Base-by-base conservation (phyloP, 2,888 invertebrate genomes). In the Rhopalosiphum nymphaeae region DNA sequence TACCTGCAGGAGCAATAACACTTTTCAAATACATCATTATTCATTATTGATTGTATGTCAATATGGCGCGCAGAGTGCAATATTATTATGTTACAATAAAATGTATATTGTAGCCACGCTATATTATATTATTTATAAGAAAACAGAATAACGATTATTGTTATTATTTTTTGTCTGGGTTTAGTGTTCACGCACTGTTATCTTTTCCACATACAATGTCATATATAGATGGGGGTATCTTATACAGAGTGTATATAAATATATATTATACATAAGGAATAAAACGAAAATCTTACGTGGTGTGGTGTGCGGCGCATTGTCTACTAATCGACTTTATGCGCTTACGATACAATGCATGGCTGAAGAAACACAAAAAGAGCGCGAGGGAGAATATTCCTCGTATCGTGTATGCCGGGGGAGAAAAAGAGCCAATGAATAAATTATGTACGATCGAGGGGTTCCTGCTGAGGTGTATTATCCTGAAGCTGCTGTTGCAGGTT, bases 361-460 rank as follows among this genome's bases (percentile, higher is more conserved):
- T 56, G 94, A 87, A 94, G 91, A 86, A 94, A 94, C 87, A 94
- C 84, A 93, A 93, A 93, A 89, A 84, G 89, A 36, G 53, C 42
- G 67, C 36, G n/a, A 78, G 61, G 25, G 57, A 91, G 91, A 91
- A 91, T 46, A 57, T 46, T 91, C 56, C 11, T 42, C n/a, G n/a
- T 29, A 46, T 42, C 49, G 53, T n/a, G 25, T 78, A 89, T 16
- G 36, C 61, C 29, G 29, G 42, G 21, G 85, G 61, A 89, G 5
- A 78, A 89, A 85, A 91, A 11, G 49, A 94, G n/a, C 94, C 91
- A 91, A 94, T 91, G 94, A 94, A 94, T 94, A 94, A 94, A 94
- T 94, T 94, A 94, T 90, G 85, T 49, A 53, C 86, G 53, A 91
- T 61, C 42, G 46, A 94, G 53, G 94, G 94, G 90, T 91, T 94